phyloP scores from a whole-genome alignment of 2,797 vertebrate genomes.

The Tapera naevia region DNA sequence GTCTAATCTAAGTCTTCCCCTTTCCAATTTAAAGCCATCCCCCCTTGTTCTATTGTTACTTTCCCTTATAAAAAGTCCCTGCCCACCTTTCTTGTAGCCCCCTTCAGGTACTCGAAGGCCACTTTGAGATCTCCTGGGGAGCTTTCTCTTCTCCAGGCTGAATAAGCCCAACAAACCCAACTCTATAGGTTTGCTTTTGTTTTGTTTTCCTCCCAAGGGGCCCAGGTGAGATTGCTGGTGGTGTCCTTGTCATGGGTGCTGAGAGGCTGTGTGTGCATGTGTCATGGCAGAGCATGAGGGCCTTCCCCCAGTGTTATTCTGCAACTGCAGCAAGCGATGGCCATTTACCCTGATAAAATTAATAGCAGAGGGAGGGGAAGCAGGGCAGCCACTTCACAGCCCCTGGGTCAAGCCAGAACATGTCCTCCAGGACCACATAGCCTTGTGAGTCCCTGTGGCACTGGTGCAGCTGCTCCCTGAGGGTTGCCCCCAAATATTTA shows the following conservation, averaged over 20 bases:
- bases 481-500: neutral
- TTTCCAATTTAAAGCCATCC: too few relatives aligned
- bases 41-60: too few relatives aligned
- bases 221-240: neutral
- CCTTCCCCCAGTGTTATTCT: neutral
- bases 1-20: too few relatives aligned
- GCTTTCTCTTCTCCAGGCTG: too few relatives aligned
- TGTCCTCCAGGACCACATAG: neutral
- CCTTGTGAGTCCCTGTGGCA: rapidly evolving
- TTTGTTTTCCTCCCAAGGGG: neutral
- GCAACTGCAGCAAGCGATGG: rapidly evolving
- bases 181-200: neutral
- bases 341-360: neutral
- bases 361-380: neutral
- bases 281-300: neutral
- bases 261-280: too few relatives aligned
- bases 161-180: too few relatives aligned
- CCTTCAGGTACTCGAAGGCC: too few relatives aligned
- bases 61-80: too few relatives aligned
- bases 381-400: neutral
- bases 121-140: too few relatives aligned
- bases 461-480: neutral
- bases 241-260: rapidly evolving
- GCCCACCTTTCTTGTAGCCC: too few relatives aligned
- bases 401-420: neutral